Conservation (phyloP, 2,888 invertebrate species). For the Mongoloraphidia duomilia region DNA sequence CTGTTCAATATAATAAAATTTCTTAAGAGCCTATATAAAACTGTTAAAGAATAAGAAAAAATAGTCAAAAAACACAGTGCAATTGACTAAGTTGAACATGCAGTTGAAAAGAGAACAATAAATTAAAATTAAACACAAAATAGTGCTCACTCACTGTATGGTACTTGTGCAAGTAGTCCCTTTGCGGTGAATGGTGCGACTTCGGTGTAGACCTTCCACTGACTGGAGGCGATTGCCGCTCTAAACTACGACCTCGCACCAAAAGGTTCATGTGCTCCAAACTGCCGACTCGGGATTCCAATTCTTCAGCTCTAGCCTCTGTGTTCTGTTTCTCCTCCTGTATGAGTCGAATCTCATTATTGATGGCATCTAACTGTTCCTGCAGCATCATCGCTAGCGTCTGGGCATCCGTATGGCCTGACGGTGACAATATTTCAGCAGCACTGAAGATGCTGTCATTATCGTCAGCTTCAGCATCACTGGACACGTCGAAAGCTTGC, state of each 20-base stretch:
- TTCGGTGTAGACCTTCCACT: constrained; percentile 82
- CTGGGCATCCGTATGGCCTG: constrained; percentile 74
- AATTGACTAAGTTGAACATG: constrained; percentile 2
- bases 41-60: constrained; percentile 1
- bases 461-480: constrained; percentile 69
- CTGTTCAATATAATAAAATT: too few relatives aligned
- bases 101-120: not conserved
- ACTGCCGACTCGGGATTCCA: constrained; percentile 91
- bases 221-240: constrained; percentile 66
- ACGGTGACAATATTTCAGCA: constrained; percentile 56
- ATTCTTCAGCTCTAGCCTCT: constrained; percentile 91
- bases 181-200: constrained; percentile 63
- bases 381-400: constrained; percentile 97
- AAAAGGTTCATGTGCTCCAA: constrained; percentile 87
- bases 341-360: constrained; percentile 83
- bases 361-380: constrained; percentile 98
- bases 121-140: constrained; percentile 6
- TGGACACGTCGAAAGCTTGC: constrained; percentile 81
- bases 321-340: constrained; percentile 92
- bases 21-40: too few relatives aligned
- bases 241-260: constrained; percentile 54
- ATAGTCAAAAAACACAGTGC: constrained; percentile 1
- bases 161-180: constrained; percentile 83
- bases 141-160: constrained; percentile 64
- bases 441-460: constrained; percentile 63